Base-by-base conservation (phyloP, 2,113 vertebrate species). In the Prinia subflava region DNA sequence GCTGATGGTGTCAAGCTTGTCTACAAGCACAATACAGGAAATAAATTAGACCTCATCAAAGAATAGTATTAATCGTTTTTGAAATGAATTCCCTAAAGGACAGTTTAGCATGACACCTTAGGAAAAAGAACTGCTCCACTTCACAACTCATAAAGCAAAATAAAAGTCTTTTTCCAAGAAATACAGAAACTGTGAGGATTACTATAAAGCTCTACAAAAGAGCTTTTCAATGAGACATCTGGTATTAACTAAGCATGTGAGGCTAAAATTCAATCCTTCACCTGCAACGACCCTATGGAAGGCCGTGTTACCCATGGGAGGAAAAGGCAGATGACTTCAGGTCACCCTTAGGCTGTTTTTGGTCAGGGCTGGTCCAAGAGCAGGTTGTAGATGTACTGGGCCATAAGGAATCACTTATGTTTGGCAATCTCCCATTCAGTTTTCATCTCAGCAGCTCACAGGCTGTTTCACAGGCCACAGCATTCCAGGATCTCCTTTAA, bases 211-310 rank as follows among this genome's bases (percentile, higher is more conserved):
- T 77, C 89, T 83, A 94, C 94, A 96, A 93, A 96, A 93, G 83
- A 89, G 63, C 86, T 94, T 94, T 96, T 95, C 79, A 92, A 11
- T 57, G 79, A 83, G 42, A 90, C 95, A 91, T 96, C 92, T 93
- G 92, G 88, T 65, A 94, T 90, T 95, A 96, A 92, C 95, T 95
- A 94, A 94, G 67, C 75, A 74, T 33, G 70, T 83, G 88, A 85
- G 50, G 59, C 49, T 92, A 92, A 85, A 96, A 93, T 83, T 90
- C 4, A 1, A 53, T 90, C 75, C 70, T 93, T 95, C 92, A 93
- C 92, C 95, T 95, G 88, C 85, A 88, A 31, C 0, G n/a, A 93
- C 90, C 95, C 82, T 60, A 46, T n/a, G 49, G 53, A 87, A 91
- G 49, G 69, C 76, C 69, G 41, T 53, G 41, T 62, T 93, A 79